Evolutionary conservation across 1,140 invertebrate genomes (phyloP).

Genomic region (roundworm (Caenorhabditis elegans)): DNA sequence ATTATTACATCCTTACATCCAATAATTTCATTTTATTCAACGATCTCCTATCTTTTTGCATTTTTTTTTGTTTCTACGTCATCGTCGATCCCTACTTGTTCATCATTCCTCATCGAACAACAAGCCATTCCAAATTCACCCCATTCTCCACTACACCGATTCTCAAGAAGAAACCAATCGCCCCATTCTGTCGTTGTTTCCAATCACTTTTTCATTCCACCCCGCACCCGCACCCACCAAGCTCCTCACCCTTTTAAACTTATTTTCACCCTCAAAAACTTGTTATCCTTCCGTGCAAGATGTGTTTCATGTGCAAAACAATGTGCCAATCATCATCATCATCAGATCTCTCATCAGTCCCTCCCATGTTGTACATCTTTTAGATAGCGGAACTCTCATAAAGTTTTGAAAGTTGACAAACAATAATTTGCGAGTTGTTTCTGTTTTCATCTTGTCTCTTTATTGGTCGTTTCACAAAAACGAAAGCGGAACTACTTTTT

Average conservation of each 20-base stretch:
- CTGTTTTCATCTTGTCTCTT: too few species aligned
- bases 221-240: background rate
- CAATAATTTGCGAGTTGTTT: too few species aligned
- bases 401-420: conserved; percentile 29
- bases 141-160: background rate
- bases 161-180: conserved; percentile 21
- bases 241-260: background rate
- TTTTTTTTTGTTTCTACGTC: conserved; percentile 8
- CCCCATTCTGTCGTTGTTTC: background rate
- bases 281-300: conserved; percentile 23
- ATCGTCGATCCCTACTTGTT: background rate
- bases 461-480: too few species aligned
- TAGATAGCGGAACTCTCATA: conserved; percentile 25
- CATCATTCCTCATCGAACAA: background rate
- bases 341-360: background rate
- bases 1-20: background rate
- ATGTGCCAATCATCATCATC: conserved; percentile 8
- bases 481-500: too few species aligned
- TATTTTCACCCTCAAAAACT: conserved; percentile 13
- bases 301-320: conserved; percentile 12
- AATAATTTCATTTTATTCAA: background rate
- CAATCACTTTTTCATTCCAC: background rate
- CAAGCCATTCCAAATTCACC: background rate
- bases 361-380: conserved; percentile 31
- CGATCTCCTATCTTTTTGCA: background rate